Conservation (phyloP, 2,888 invertebrate species). For the Patella caerulea region DNA sequence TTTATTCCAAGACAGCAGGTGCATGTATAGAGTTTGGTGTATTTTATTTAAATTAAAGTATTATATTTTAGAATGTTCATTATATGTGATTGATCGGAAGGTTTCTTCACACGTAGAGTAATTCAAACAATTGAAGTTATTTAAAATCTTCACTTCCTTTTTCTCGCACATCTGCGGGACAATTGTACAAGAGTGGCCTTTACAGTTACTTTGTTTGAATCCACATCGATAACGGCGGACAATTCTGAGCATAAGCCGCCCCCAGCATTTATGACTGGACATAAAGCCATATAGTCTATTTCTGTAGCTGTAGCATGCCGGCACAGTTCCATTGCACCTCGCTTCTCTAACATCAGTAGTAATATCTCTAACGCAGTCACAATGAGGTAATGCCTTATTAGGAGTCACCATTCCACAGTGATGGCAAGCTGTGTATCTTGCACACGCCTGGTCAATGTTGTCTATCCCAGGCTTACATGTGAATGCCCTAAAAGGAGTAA, state of each 20-base stretch:
- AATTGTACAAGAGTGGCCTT: not conserved
- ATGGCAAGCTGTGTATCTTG: constrained; percentile 10
- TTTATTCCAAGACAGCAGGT: too few relatives aligned
- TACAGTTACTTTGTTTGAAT: constrained; percentile 12
- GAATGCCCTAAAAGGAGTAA: not conserved
- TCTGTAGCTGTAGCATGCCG: constrained; percentile 10
- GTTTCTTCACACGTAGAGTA: constrained; percentile 15
- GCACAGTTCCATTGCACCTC: not conserved
- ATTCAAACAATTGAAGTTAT: constrained; percentile 19
- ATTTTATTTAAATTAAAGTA: too few relatives aligned
- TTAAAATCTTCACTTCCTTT: constrained; percentile 3
- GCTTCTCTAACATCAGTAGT: not conserved
- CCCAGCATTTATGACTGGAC: constrained; percentile 16
- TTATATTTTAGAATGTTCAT: too few relatives aligned
- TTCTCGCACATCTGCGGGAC: not conserved
- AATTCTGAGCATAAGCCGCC: not conserved
- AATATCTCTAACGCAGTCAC: constrained; percentile 16
- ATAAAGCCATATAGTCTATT: constrained; percentile 13
- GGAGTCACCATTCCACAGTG: constrained; percentile 8
- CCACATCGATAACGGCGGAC: constrained; percentile 9
- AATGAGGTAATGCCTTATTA: constrained; percentile 16
- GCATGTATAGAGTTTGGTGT: too few relatives aligned
- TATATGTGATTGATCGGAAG: not conserved
- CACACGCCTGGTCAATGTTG: constrained; percentile 14
- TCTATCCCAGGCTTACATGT: constrained; percentile 10